Evolutionary conservation across 1,140 invertebrate genomes (phyloP).

Genomic region (Drosophila arawakana): DNA sequence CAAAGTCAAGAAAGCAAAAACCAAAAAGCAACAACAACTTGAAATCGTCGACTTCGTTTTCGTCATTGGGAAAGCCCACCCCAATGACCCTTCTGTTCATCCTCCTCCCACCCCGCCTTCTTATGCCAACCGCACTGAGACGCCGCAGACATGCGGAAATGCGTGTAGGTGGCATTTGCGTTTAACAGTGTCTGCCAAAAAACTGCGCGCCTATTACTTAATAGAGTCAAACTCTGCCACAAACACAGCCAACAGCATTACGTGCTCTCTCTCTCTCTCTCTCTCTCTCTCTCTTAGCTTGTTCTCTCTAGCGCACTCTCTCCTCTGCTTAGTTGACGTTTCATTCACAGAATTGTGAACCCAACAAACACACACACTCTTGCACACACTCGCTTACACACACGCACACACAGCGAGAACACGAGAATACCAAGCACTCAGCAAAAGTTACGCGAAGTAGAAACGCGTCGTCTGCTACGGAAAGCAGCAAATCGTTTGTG

Average conservation of each 20-base stretch:
- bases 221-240: constrained; percentile 74
- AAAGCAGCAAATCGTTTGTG: background rate
- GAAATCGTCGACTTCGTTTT: constrained; percentile 8
- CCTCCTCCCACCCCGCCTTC: background rate
- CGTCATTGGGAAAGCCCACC: constrained; percentile 39
- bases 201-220: constrained; percentile 76
- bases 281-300: constrained; percentile 6
- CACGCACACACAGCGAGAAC: constrained; percentile 54
- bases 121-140: background rate
- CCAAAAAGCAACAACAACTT: background rate
- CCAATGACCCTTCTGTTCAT: background rate
- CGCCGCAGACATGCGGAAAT: constrained; percentile 37
- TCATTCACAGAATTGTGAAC: constrained; percentile 66
- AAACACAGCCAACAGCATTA: constrained; percentile 50
- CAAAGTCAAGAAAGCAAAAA: constrained; percentile 19
- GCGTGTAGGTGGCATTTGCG: constrained; percentile 40
- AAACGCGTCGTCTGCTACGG: constrained; percentile 21
- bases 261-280: constrained; percentile 12
- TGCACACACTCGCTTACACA: constrained; percentile 38
- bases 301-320: background rate
- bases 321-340: constrained; percentile 32
- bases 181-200: constrained; percentile 46
- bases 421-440: constrained; percentile 63
- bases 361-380: constrained; percentile 13
- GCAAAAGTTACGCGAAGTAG: constrained; percentile 68